Percentiles rank a stretch among this genome's conserved stretches.
Conservation (phyloP, 2,113 vertebrate species). For the Nothoprocta perdicaria region DNA sequence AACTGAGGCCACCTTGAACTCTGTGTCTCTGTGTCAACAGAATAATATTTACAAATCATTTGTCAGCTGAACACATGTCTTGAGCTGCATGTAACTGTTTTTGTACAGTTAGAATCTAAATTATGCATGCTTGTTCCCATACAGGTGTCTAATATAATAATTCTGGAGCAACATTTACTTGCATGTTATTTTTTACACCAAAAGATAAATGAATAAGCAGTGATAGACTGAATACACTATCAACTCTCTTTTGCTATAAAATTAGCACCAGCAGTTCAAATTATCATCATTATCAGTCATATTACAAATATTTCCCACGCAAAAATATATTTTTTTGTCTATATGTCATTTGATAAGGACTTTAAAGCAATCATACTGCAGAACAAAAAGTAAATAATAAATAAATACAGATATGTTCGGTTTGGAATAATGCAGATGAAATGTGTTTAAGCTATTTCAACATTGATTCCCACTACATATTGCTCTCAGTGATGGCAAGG, state of each 20-base stretch:
- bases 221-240: neutral
- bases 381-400: neutral
- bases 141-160: neutral
- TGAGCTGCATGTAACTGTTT: constrained; percentile 35
- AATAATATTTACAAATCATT: constrained; percentile 67
- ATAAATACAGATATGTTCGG: neutral
- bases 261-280: neutral
- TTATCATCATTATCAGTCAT: neutral
- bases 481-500: neutral
- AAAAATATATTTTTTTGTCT: neutral
- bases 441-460: neutral
- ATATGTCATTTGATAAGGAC: neutral
- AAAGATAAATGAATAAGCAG: neutral
- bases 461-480: neutral
- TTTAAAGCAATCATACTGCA: neutral
- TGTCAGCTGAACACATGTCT: constrained; percentile 43
- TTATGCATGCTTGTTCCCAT: neutral
- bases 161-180: constrained; percentile 3
- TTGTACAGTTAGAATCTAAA: constrained; percentile 3
- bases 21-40: constrained; percentile 41
- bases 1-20: constrained; percentile 61
- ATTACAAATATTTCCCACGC: neutral
- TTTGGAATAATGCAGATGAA: neutral
- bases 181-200: constrained; percentile 14
- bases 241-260: neutral